Evolutionary conservation across 2,113 vertebrate genomes (phyloP), one percentile per base, ranked within the genome.

Genomic region (Chaenocephalus aceratus): DNA sequence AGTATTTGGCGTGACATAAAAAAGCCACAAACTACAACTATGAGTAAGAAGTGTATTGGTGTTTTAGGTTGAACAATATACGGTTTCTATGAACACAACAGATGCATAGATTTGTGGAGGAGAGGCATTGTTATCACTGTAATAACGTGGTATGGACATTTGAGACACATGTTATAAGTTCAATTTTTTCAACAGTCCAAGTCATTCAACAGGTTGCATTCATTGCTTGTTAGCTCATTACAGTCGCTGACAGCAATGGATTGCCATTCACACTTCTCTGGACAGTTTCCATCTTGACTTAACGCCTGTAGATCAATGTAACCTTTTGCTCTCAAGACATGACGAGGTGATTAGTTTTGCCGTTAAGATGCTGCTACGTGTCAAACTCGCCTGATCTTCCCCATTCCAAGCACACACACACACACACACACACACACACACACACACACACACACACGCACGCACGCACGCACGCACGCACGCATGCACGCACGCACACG

Each of bases 321-420:
- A 92, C 86, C 85, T 85, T 65, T 70, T 64, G 75, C 74, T 60
- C 86, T 65, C 46, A 57, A 54, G 86, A 85, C 88, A 90, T 44
- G 62, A 78, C 36, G 44, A 83, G 66, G 76, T 61, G 85, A 90
- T 88, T 89, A 52, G 68, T 86, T 92, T 85, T 72, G 65, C 79
- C 10, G 45, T 58, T 59, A 70, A 87, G 79, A 60, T 78, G 65
- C 77, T 56, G 77, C 74, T 86, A 62, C 11, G 21, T 81, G 77
- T 88, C 84, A 88, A 67, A 86, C 64, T 58, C 57, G 36, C 85
- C 71, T 83, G 80, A 85, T 82, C 77, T 74, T 90, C 75, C 49
- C 75, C 75, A 83, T 75, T 86, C 77, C 83, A 48, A 52, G 46
- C 58, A 64, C 2, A 56, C 68, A 72, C 61, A 53, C 34, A 41